Conservation (phyloP, 2,797 vertebrate genomes). For the Sarcoramphus papa region DNA sequence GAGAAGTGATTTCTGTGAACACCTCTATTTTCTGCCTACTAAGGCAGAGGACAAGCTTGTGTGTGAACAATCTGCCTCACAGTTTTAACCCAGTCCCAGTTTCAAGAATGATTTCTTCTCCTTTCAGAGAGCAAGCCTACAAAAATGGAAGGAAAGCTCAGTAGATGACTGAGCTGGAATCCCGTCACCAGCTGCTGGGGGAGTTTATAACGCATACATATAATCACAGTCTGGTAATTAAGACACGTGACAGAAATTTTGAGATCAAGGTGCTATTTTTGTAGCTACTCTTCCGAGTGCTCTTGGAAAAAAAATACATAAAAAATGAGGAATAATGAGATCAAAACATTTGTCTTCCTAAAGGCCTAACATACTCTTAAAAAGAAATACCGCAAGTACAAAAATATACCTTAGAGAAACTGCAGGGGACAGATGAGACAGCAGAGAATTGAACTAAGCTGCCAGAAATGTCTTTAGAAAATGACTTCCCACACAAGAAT, state of each 20-base stretch:
- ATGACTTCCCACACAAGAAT: not conserved
- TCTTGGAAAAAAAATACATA: not conserved
- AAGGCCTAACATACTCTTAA: not conserved
- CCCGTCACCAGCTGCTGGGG: not conserved
- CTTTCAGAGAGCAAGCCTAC: not conserved
- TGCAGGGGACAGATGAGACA: not conserved
- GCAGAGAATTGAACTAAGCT: not conserved
- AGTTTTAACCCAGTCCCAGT: not conserved
- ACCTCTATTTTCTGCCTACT: not conserved
- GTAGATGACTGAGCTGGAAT: not conserved
- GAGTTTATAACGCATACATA: not conserved
- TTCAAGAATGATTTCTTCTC: not conserved
- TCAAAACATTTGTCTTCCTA: not conserved
- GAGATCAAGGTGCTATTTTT: not conserved
- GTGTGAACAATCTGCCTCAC: not conserved
- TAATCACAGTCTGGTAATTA: not conserved
- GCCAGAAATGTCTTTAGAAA: not conserved
- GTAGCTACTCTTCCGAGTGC: not conserved
- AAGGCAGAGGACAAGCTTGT: not conserved
- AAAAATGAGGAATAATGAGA: not conserved
- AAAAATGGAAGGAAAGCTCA: not conserved
- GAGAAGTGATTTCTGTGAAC: not conserved
- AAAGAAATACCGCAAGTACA: not conserved
- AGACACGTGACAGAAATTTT: not conserved
- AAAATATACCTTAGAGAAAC: not conserved